Conservation (phyloP, 2,888 invertebrate genomes). For the Acanthoscelides obtectus region DNA sequence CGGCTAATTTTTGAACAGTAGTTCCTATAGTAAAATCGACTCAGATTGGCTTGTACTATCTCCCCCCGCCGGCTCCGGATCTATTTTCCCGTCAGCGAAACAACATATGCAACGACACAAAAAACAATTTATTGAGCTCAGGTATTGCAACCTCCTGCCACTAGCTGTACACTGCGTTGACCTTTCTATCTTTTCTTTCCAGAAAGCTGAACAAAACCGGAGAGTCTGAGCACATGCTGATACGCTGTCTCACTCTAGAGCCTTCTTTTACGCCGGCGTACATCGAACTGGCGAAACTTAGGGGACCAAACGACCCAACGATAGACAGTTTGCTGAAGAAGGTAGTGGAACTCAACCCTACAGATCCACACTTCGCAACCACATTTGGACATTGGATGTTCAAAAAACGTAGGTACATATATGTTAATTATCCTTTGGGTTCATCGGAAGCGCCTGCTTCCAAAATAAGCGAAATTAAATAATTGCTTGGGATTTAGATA, state of each 20-base stretch:
- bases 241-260: slow-evolving; percentile 62
- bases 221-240: slow-evolving; percentile 64
- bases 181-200: slow-evolving; percentile 27
- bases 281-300: slow-evolving; percentile 59
- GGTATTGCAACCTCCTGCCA: no score
- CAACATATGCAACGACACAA: no score
- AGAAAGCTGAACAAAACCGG: slow-evolving; percentile 63
- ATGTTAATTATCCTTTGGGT: not conserved
- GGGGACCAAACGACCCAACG: slow-evolving; percentile 52
- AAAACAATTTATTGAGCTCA: no score
- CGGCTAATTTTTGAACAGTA: no score
- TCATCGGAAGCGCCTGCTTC: no score
- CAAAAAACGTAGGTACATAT: slow-evolving; percentile 53
- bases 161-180: no score
- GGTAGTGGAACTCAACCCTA: slow-evolving; percentile 62
- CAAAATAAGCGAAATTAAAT: no score
- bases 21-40: no score
- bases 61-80: no score
- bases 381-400: slow-evolving; percentile 69
- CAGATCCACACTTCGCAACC: slow-evolving; percentile 64
- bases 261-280: slow-evolving; percentile 67
- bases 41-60: no score
- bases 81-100: no score
- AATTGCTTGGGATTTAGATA: no score
- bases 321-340: slow-evolving; percentile 57